A percentile compares a stretch with the other conserved stretches of the same genome.
phyloP scores from a whole-genome alignment of 2,113 vertebrate species.

The Xerus inauris region DNA sequence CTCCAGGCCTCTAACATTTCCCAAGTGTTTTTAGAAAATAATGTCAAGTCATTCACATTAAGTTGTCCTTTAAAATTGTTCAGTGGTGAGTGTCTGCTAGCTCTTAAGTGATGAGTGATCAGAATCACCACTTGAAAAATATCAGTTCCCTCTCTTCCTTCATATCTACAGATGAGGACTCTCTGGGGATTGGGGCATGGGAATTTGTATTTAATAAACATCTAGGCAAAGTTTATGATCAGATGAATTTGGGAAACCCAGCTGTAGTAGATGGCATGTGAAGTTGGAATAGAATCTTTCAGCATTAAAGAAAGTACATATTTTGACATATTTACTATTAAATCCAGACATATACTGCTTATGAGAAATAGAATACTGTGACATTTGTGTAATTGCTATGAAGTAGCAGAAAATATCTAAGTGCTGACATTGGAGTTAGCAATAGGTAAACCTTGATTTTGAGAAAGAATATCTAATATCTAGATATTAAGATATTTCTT shows the following conservation, averaged over 20 bases:
- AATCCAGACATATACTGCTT: neutral
- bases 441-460: neutral
- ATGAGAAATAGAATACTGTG: neutral
- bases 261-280: neutral
- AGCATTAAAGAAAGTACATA: neutral
- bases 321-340: neutral
- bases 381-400: neutral
- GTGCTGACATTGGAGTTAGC: neutral
- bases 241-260: neutral
- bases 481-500: no score
- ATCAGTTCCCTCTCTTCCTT: neutral
- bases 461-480: conserved; percentile 34
- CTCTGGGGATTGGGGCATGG: neutral
- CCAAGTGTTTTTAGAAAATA: neutral
- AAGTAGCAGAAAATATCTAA: neutral
- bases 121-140: neutral
- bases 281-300: neutral
- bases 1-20: neutral
- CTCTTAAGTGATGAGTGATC: neutral
- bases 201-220: neutral
- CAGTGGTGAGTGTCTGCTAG: neutral
- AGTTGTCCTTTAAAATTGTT: conserved; percentile 8
- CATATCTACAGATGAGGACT: neutral
- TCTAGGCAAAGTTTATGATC: neutral
- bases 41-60: neutral